These are phyloP conservation scores for Neotoxoptera formosana DNA, from an alignment of 1,140 invertebrate species.

Conservation along the genomic window DNA sequence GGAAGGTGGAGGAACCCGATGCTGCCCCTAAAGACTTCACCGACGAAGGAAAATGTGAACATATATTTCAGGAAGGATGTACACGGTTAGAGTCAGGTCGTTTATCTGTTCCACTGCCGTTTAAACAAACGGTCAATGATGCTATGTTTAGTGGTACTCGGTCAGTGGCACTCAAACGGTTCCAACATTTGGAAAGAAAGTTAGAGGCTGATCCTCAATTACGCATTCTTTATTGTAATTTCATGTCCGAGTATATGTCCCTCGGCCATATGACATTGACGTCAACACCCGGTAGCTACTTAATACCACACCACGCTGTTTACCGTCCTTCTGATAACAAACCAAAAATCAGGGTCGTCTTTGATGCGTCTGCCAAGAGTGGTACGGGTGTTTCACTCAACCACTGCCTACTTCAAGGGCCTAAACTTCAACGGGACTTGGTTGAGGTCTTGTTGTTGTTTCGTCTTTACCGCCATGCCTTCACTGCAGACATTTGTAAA, in stretches of 20 bases:
- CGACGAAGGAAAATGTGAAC: background rate
- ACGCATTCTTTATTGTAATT: background rate
- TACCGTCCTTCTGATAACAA: conserved; percentile 59
- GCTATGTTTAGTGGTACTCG: background rate
- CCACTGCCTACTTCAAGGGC: no score
- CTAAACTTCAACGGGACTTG: no score
- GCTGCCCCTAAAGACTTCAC: background rate
- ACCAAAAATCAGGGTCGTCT: conserved; percentile 63
- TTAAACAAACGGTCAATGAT: background rate
- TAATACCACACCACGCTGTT: conserved; percentile 62
- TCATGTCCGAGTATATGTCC: background rate
- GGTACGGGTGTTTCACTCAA: conserved; percentile 60
- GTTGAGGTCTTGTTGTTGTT: no score
- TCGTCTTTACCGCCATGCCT: no score
- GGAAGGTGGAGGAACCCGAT: background rate
- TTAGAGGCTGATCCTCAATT: background rate
- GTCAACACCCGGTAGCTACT: conserved; percentile 34
- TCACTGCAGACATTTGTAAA: no score
- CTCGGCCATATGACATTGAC: background rate
- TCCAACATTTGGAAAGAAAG: background rate
- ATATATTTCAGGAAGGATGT: background rate
- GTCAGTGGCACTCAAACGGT: background rate
- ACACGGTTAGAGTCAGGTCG: background rate
- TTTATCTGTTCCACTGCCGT: background rate
- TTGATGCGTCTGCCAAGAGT: conserved; percentile 63